A percentile compares a stretch with the other conserved stretches of the same genome.
These are phyloP conservation scores for Manduca sexta DNA, from an alignment of 1,140 invertebrate genomes.

Conservation along the genomic window DNA sequence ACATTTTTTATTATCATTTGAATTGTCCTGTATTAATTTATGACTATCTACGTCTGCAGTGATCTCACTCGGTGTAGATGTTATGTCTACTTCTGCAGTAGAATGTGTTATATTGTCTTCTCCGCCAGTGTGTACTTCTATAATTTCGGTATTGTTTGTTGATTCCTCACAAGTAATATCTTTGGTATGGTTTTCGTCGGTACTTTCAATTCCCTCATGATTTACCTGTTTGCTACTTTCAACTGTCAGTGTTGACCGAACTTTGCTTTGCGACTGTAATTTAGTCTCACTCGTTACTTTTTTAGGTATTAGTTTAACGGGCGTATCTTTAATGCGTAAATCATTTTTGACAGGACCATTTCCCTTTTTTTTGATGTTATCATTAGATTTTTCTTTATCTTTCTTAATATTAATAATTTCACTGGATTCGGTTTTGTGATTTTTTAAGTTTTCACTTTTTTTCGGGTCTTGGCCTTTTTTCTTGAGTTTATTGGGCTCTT, in stretches of 20 bases:
- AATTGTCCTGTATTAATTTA: too few species aligned
- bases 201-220: too few species aligned
- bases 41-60: too few species aligned
- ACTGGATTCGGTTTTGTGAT: constrained; percentile 21
- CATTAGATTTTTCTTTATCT: constrained; percentile 26
- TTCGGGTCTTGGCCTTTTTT: constrained; percentile 33
- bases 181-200: too few species aligned
- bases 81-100: too few species aligned
- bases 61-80: too few species aligned
- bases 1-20: too few species aligned
- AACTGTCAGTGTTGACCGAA: not conserved
- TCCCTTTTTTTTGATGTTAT: constrained; percentile 31
- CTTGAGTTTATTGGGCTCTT: constrained; percentile 27
- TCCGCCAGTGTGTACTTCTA: too few species aligned
- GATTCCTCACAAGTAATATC: too few species aligned
- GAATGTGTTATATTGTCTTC: too few species aligned
- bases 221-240: too few species aligned
- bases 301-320: not conserved
- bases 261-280: not conserved
- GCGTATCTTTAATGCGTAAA: constrained; percentile 18
- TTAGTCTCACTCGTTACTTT: not conserved
- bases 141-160: too few species aligned
- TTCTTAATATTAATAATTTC: constrained; percentile 21
- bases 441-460: constrained; percentile 31
- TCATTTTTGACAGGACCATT: constrained; percentile 32